Conservation (phyloP, 64 coral and sea anemone genomes). For the Hydrozoanthus tunicans region DNA sequence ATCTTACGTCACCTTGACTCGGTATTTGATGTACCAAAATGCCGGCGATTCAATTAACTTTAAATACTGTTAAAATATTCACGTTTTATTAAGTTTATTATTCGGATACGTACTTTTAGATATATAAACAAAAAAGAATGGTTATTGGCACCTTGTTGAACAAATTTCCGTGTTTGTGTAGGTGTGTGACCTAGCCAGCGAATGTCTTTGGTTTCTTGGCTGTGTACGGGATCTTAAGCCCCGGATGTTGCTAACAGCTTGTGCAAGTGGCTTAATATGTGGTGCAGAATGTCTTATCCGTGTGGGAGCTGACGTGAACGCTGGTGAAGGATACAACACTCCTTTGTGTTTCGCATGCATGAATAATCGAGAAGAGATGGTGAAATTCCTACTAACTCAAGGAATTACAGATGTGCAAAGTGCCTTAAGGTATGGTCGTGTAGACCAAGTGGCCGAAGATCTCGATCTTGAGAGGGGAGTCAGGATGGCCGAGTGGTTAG, state of each 20-base stretch:
- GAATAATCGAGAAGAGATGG: slow-evolving; percentile 84
- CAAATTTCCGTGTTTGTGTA: neutral
- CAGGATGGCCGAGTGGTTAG: no score
- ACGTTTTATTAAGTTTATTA: no score
- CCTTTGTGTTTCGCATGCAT: slow-evolving; percentile 84
- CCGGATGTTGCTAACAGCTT: slow-evolving; percentile 75
- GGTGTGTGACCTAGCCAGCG: slow-evolving; percentile 77
- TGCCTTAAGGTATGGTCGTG: slow-evolving; percentile 51
- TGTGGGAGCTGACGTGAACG: slow-evolving; percentile 92
- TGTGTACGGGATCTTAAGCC: slow-evolving; percentile 73
- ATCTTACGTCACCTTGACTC: no score
- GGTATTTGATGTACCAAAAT: no score
- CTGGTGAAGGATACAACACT: slow-evolving; percentile 75
- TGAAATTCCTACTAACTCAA: slow-evolving; percentile 83
- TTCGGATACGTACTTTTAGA: no score
- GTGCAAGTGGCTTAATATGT: slow-evolving; percentile 71
- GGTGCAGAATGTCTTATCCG: slow-evolving; percentile 82
- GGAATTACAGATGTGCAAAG: slow-evolving; percentile 89
- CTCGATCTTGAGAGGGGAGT: neutral
- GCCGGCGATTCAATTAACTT: no score
- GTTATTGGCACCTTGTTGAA: no score
- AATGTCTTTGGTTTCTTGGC: slow-evolving; percentile 84
- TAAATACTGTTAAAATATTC: no score
- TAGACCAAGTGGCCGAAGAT: neutral
- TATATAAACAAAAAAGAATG: no score